phyloP scores from a whole-genome alignment of 1,140 invertebrate species.

The Asobara japonica region DNA sequence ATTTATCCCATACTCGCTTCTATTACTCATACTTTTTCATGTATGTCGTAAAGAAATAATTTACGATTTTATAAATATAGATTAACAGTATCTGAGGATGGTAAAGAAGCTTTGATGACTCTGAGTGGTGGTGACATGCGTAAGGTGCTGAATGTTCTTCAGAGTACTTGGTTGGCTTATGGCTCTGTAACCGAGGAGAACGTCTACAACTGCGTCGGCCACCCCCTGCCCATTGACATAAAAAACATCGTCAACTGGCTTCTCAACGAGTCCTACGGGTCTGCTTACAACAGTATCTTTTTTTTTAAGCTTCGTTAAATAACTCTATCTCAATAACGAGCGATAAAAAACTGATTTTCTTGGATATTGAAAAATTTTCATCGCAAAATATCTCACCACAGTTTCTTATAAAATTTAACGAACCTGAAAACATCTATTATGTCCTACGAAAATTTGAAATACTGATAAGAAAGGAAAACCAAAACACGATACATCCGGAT shows the following conservation, averaged over 20 bases:
- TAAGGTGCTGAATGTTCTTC: constrained; percentile 94
- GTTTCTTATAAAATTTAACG: too few relatives aligned
- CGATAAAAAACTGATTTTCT: too few relatives aligned
- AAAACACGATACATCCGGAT: too few relatives aligned
- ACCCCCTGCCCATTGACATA: constrained; percentile 91
- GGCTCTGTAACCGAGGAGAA: constrained; percentile 88
- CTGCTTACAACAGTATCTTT: constrained; percentile 86
- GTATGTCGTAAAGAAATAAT: too few relatives aligned
- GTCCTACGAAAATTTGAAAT: too few relatives aligned
- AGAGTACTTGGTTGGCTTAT: constrained; percentile 90
- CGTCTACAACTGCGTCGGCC: constrained; percentile 97
- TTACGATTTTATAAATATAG: constrained; percentile 65
- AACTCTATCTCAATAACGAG: too few relatives aligned
- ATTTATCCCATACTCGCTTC: too few relatives aligned
- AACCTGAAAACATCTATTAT: too few relatives aligned
- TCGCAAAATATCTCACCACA: constrained; percentile 1
- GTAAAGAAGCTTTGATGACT: constrained; percentile 88
- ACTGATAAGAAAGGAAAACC: too few relatives aligned
- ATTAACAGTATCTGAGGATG: constrained; percentile 88
- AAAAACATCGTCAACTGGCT: constrained; percentile 89
- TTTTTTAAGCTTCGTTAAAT: too few relatives aligned
- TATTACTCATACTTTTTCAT: too few relatives aligned
- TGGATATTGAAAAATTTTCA: too few relatives aligned
- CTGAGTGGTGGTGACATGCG: constrained; percentile 98
- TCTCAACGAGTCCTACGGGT: constrained; percentile 84